Evolutionary conservation across 1,140 invertebrate genomes (phyloP).

Genomic region (Penaeus japonicus): DNA sequence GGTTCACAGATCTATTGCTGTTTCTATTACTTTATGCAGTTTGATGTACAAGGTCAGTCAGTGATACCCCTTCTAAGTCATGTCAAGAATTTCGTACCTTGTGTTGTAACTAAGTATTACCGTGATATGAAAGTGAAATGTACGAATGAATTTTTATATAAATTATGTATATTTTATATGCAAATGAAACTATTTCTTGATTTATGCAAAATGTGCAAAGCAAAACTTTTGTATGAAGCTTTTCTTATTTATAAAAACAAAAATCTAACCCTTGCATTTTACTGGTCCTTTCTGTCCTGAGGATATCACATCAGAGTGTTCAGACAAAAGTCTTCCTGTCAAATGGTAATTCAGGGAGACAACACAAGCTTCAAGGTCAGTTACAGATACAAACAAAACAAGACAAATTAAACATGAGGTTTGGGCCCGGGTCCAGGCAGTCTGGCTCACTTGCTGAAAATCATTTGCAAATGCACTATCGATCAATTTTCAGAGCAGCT

Average conservation of each 20-base stretch:
- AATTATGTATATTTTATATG: slow-evolving; percentile 51
- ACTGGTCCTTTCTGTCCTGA: not conserved
- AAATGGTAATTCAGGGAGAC: too few species aligned
- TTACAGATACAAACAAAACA: too few species aligned
- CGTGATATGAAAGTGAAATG: slow-evolving; percentile 2
- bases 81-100: not conserved
- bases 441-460: too few species aligned
- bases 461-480: too few species aligned
- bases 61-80: not conserved
- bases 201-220: slow-evolving; percentile 45
- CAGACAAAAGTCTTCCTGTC: not conserved
- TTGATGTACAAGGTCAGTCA: slow-evolving; percentile 41
- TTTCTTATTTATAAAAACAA: slow-evolving; percentile 48
- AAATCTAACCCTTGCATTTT: not conserved
- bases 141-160: slow-evolving; percentile 39
- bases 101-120: slow-evolving; percentile 33
- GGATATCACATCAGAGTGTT: not conserved
- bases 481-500: too few species aligned
- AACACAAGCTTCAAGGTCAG: too few species aligned
- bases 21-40: slow-evolving; percentile 36
- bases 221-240: slow-evolving; percentile 42
- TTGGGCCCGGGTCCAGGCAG: too few species aligned
- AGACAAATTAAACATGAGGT: too few species aligned
- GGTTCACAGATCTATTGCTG: slow-evolving; percentile 3
- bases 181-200: slow-evolving; percentile 35